Evolutionary conservation across 1,140 invertebrate genomes (phyloP), one percentile per base, ranked within the genome.

Genomic region (Palaemon carinicauda): DNA sequence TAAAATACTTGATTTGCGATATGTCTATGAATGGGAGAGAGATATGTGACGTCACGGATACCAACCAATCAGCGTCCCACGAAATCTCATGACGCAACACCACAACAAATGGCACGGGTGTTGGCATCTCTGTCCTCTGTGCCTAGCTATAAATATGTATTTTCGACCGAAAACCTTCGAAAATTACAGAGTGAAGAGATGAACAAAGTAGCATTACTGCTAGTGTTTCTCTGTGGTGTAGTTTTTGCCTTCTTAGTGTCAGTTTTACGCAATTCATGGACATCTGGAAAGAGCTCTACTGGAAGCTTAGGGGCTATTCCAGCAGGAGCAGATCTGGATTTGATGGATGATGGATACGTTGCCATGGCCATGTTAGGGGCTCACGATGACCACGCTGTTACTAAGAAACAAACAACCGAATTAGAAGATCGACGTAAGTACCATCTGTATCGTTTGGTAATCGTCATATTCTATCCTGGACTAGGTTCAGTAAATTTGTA

Each of bases 261-360:
- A 12, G 53, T 79, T 10, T 71, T 86, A 65, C 50, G 29, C 12
- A 80, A 24, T 71, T 86, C 60, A 27, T 80, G 56, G 75, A 15
- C 65, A 31, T 74, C 21, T 41, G 15, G n/a, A 21, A 12, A n/a
- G 29, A 50, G 27, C 69, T 17, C 19, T 10, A 33, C n/a, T n/a
- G n/a, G 53, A 53, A 33, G 2, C 75, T 86, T 87, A n/a, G 85
- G 85, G 51, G 85, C 56, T 15, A 41, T 87, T 12, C 85, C 85
- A 50, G 79, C 85, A 65, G 85, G 85, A 4, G 79, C 80, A 15
- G 78, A 87, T 21, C 24, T 87, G 33, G 65, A 73, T 15, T 71
- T 87, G 0, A 87, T 87, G 85, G 85, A 87, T 41, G 85, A 87
- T 10, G 85, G 85, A 1, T 87, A 87, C 51, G 85, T 87, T 33